Percentiles rank a stretch among this genome's conserved stretches.
Conservation (phyloP, 2,113 vertebrate species). For the Rissa tridactyla region DNA sequence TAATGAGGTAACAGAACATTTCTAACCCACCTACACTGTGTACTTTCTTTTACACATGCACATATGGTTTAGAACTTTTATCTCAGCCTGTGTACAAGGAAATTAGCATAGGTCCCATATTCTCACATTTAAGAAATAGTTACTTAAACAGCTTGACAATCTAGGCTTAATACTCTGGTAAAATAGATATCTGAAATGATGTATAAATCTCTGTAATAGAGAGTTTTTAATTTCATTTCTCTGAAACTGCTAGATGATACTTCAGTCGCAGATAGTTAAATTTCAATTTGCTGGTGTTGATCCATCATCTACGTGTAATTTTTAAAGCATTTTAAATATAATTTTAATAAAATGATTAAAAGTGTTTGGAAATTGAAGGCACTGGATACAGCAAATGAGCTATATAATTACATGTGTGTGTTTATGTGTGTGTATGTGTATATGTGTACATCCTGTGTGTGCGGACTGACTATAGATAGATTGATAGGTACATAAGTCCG, state of each 20-base stretch:
- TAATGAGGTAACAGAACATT: not conserved
- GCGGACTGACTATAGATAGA: not conserved
- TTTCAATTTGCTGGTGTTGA: not conserved
- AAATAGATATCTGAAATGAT: not conserved
- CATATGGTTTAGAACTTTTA: not conserved
- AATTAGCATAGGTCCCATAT: not conserved
- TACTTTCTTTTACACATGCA: not conserved
- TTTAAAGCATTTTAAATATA: not conserved
- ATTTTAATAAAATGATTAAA: not conserved
- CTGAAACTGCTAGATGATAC: not conserved
- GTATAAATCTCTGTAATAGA: not conserved
- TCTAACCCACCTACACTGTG: not conserved
- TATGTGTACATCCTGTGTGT: not conserved
- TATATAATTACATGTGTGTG: not conserved
- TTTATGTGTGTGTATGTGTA: not conserved
- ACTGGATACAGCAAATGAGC: not conserved
- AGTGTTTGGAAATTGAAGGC: not conserved
- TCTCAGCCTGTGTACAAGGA: not conserved
- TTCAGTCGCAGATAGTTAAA: not conserved
- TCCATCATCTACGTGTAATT: not conserved
- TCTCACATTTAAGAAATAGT: not conserved
- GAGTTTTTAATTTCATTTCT: not conserved
- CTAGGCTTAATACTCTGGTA: not conserved
- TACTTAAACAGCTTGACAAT: not conserved
- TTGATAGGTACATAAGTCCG: not conserved